Conservation (phyloP, 1,140 invertebrate genomes). For the Hormaphis cornu region DNA sequence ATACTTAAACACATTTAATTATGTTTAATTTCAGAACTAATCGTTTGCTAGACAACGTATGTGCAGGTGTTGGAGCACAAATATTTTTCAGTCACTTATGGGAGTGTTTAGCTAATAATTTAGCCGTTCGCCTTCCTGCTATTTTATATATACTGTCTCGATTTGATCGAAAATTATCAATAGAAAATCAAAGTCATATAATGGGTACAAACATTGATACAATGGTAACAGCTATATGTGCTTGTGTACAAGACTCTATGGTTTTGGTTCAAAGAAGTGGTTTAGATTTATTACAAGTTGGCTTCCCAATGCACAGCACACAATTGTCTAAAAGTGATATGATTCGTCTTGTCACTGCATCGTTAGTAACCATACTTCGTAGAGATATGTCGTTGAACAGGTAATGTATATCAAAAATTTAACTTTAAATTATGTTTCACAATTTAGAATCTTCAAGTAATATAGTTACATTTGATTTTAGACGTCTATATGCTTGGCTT, state of each 20-base stretch:
- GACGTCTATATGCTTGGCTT: constrained; percentile 74
- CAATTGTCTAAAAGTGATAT: constrained; percentile 66
- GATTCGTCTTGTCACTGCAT: constrained; percentile 66
- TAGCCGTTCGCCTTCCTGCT: constrained; percentile 72
- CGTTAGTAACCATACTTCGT: constrained; percentile 71
- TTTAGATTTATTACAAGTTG: constrained; percentile 72
- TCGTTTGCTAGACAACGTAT: constrained; percentile 65
- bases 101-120: constrained; percentile 76
- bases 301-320: constrained; percentile 77
- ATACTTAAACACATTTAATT: background rate
- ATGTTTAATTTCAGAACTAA: constrained; percentile 53
- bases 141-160: constrained; percentile 71
- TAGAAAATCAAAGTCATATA: constrained; percentile 77
- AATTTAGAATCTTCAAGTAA: no score
- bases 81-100: constrained; percentile 84
- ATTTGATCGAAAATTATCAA: constrained; percentile 69
- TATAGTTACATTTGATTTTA: no score
- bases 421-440: background rate
- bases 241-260: constrained; percentile 67
- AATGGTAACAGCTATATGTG: constrained; percentile 63
- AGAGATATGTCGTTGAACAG: constrained; percentile 88
- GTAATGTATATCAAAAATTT: constrained; percentile 41
- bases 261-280: constrained; percentile 80
- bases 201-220: constrained; percentile 78
- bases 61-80: constrained; percentile 63